A percentile compares a stretch with the other conserved stretches of the same genome.
Evolutionary conservation across 2,888 invertebrate species (phyloP).

Genomic region (Poecilus cupreus): DNA sequence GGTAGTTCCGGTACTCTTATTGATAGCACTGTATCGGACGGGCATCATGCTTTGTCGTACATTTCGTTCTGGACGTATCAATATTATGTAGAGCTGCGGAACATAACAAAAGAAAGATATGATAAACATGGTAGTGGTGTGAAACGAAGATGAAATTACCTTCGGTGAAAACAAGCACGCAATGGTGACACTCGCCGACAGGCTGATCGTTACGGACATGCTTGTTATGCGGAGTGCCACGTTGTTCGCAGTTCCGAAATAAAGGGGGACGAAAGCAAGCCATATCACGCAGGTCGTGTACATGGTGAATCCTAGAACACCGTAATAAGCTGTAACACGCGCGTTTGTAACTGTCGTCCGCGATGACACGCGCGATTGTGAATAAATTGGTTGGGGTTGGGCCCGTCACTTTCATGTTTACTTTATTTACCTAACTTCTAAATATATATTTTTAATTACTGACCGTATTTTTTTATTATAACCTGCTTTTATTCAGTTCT

Average conservation of each 20-base stretch:
- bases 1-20: slow-evolving; percentile 77
- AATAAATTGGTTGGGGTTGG: not conserved
- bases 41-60: slow-evolving; percentile 92
- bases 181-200: slow-evolving; percentile 95
- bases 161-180: slow-evolving; percentile 96
- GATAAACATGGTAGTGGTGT: slow-evolving; percentile 47
- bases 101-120: slow-evolving; percentile 50
- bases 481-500: not conserved
- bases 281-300: slow-evolving; percentile 99
- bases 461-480: too few relatives aligned
- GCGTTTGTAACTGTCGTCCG: not conserved
- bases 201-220: slow-evolving; percentile 95
- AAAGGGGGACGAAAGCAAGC: slow-evolving; percentile 97
- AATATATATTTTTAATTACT: not conserved
- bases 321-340: not conserved
- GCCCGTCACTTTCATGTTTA: not conserved
- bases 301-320: slow-evolving; percentile 92
- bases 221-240: slow-evolving; percentile 94
- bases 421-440: not conserved
- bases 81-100: slow-evolving; percentile 88
- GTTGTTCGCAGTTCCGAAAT: slow-evolving; percentile 96
- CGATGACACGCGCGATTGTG: slow-evolving; percentile 3
- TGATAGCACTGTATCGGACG: slow-evolving; percentile 78
- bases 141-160: slow-evolving; percentile 72
- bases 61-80: slow-evolving; percentile 92